phyloP scores from a whole-genome alignment of 2,113 vertebrate species.

The Cinclus cinclus region DNA sequence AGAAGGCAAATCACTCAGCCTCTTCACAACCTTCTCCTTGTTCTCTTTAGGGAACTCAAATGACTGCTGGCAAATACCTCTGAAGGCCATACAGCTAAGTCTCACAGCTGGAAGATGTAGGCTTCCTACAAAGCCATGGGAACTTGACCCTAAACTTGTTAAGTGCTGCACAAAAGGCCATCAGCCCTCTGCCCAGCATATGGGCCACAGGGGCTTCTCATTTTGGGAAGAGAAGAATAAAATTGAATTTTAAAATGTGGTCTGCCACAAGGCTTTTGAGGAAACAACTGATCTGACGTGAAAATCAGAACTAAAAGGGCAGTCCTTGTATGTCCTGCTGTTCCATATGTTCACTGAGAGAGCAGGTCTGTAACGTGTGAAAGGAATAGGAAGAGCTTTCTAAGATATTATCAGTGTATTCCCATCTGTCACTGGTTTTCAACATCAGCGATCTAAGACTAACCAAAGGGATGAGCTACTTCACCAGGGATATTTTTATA shows the following conservation, averaged over 20 bases:
- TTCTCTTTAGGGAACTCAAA: background rate
- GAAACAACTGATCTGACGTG: background rate
- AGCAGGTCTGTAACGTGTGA: background rate
- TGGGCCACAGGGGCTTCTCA: background rate
- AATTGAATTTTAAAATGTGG: background rate
- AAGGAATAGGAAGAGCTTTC: background rate
- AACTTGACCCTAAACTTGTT: background rate
- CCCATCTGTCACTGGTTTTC: background rate
- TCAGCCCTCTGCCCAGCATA: background rate
- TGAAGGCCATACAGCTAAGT: background rate
- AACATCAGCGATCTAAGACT: background rate
- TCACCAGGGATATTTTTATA: background rate
- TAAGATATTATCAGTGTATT: background rate
- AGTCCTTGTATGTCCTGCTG: background rate
- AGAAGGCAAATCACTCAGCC: background rate
- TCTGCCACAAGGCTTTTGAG: background rate
- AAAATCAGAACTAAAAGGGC: background rate
- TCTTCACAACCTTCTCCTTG: background rate
- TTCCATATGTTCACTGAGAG: background rate
- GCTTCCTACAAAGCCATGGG: background rate
- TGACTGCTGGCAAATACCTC: background rate
- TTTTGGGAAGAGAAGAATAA: background rate
- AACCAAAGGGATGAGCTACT: background rate
- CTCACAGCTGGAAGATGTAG: background rate
- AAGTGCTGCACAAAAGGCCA: background rate